Base-by-base conservation (phyloP, 2,888 invertebrate species). In the Mythimna impura region DNA sequence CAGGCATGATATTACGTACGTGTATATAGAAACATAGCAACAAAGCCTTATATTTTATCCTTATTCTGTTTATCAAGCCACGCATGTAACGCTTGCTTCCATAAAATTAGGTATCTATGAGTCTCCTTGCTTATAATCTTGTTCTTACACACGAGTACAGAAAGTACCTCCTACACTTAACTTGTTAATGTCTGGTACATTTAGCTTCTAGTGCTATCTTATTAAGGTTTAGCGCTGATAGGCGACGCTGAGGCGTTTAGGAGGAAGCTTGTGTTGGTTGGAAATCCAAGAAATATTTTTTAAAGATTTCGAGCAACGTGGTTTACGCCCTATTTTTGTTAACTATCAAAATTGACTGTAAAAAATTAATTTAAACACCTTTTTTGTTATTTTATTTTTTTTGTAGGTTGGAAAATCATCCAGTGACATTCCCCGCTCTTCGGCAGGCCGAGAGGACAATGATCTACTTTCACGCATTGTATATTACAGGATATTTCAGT, bases 31-130 rank as follows among this genome's bases (percentile, higher is more conserved):
- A 68, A 73, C 52, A 22, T 12, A 61, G 6, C 52, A 22, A 61
- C 47, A 78, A 57, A 50, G 12, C 20, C 40, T 40, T 30, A 75
- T 3, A 75, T 71, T 71, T 71, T 55, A 55, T 78, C 61, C 30
- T 71, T 40, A 72, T 43, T 52, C 52, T 47, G 52, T 80, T 79
- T 79, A 73, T 65, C 64, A 80, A 73, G 52, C 14, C 64, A 79
- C 64, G 80, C 58, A 47, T 47, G 43, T 47, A 64, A 30, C 12
- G 64, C 54, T 66, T 25, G 60, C 34, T 57, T 17, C 34, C 80
- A 77, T 66, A 77, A 80, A 80, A 80, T 80, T 74, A 52, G 61
- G 61, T 74, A n/a, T 75, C 64, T 76, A 76, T 76, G 75, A 62
- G 80, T 30, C 80, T 25, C 25, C 36, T 2, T 34, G 55, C 50